Conservation (phyloP, 2,113 vertebrate species). For the Gnathonemus echidnorhynchus region DNA sequence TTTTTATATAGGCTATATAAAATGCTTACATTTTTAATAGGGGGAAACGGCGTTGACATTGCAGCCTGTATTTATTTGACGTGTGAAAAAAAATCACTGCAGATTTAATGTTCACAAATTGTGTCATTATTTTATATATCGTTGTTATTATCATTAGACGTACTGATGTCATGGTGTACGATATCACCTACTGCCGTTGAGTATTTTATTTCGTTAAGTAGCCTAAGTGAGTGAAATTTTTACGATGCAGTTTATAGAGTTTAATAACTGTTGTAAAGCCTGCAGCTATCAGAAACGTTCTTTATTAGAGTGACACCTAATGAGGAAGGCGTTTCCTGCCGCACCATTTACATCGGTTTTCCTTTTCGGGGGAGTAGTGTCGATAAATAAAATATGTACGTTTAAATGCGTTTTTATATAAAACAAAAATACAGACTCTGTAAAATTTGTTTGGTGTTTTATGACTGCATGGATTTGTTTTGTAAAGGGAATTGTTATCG, state of each 20-base stretch:
- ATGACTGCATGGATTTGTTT: conserved; percentile 12
- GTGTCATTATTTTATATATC: background rate
- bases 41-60: background rate
- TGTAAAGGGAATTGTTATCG: conserved; percentile 5
- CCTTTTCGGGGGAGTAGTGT: background rate
- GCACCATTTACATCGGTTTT: background rate
- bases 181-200: background rate
- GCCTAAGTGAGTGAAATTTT: background rate
- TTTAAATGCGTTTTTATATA: background rate
- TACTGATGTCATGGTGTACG: conserved; percentile 34
- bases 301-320: background rate
- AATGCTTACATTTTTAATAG: conserved; percentile 12
- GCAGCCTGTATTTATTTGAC: conserved; percentile 15
- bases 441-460: conserved; percentile 14
- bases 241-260: conserved; percentile 1
- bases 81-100: background rate
- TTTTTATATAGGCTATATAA: conserved; percentile 27
- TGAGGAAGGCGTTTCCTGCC: background rate
- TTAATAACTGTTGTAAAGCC: background rate
- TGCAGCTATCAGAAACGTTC: background rate
- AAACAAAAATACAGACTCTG: background rate
- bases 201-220: background rate
- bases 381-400: background rate
- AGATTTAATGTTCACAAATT: background rate
- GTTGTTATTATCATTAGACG: conserved; percentile 28